A percentile compares a stretch with the other conserved stretches of the same genome.
These are phyloP conservation scores for Hucho hucho DNA, from an alignment of 2,113 vertebrate genomes.

Conservation along the genomic window DNA sequence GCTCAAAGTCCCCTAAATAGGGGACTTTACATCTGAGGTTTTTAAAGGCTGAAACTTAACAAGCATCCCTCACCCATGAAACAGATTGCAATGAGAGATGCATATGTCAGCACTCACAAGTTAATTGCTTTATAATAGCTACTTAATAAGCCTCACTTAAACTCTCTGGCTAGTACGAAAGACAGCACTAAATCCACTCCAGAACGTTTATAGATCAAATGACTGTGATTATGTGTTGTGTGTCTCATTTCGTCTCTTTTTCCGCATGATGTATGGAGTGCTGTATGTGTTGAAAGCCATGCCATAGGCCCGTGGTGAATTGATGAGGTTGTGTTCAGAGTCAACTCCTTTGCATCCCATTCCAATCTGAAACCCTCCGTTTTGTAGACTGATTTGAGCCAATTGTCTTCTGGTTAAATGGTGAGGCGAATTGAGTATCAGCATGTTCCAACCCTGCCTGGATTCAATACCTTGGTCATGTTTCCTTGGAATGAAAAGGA, in stretches of 20 bases:
- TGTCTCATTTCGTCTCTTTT: conserved; percentile 44
- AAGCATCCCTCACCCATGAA: conserved; percentile 55
- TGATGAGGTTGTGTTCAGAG: conserved; percentile 14
- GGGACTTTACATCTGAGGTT: neutral
- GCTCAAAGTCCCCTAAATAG: no score
- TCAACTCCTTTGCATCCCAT: conserved; percentile 6
- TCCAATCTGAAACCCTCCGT: neutral
- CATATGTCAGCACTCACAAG: conserved; percentile 71
- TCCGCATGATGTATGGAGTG: conserved; percentile 55
- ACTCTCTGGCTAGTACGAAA: conserved; percentile 55
- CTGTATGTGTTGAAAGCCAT: conserved; percentile 34
- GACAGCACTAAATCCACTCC: conserved; percentile 60
- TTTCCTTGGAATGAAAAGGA: no score
- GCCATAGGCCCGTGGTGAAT: neutral
- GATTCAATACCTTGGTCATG: neutral
- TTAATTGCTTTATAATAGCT: conserved; percentile 76
- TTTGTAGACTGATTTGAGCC: neutral
- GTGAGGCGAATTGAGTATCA: neutral
- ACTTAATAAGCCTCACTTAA: conserved; percentile 73
- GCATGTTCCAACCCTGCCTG: neutral
- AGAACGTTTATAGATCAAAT: conserved; percentile 62
- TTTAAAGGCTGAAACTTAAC: conserved; percentile 38
- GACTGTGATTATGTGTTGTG: conserved; percentile 35
- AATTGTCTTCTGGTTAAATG: neutral
- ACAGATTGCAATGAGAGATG: conserved; percentile 70